phyloP scores from a whole-genome alignment of 1,140 invertebrate genomes.

The Agrypnia vestita region DNA sequence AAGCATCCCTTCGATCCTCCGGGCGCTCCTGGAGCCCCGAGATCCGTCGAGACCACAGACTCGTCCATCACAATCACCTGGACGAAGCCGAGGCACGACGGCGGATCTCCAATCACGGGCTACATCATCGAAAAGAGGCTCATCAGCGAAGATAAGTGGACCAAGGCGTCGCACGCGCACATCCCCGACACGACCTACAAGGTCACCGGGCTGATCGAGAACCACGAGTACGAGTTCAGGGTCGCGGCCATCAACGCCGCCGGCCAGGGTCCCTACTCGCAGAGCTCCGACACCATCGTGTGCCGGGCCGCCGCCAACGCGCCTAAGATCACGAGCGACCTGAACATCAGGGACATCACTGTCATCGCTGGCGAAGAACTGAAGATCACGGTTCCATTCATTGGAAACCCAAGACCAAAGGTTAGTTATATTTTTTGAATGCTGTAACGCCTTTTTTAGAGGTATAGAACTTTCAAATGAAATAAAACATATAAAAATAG shows the following conservation, averaged over 20 bases:
- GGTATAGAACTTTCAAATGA: too few species aligned
- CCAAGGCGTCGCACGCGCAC: conserved; percentile 87
- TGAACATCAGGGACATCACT: conserved; percentile 94
- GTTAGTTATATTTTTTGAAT: conserved; percentile 62
- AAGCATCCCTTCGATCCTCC: conserved; percentile 98
- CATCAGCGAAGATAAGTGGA: conserved; percentile 92
- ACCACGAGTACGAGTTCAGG: conserved; percentile 97
- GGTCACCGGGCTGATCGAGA: conserved; percentile 92
- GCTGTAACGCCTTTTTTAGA: too few species aligned
- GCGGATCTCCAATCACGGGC: conserved; percentile 91
- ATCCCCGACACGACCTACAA: conserved; percentile 87
- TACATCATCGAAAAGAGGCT: conserved; percentile 95
- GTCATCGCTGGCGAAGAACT: conserved; percentile 97
- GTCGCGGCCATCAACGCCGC: conserved; percentile 97
- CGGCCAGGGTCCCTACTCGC: conserved; percentile 93
- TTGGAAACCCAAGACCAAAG: conserved; percentile 91
- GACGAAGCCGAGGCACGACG: conserved; percentile 94
- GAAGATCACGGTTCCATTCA: conserved; percentile 94
- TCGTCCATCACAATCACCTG: conserved; percentile 96
- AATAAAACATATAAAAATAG: too few species aligned
- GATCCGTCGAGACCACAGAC: conserved; percentile 89
- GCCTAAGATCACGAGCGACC: conserved; percentile 94
- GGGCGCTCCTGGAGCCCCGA: conserved; percentile 90
- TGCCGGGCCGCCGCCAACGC: conserved; percentile 89
- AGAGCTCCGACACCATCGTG: conserved; percentile 91